These are phyloP conservation scores for Brevimyrus niger DNA, from an alignment of 2,113 vertebrate genomes.

Conservation along the genomic window DNA sequence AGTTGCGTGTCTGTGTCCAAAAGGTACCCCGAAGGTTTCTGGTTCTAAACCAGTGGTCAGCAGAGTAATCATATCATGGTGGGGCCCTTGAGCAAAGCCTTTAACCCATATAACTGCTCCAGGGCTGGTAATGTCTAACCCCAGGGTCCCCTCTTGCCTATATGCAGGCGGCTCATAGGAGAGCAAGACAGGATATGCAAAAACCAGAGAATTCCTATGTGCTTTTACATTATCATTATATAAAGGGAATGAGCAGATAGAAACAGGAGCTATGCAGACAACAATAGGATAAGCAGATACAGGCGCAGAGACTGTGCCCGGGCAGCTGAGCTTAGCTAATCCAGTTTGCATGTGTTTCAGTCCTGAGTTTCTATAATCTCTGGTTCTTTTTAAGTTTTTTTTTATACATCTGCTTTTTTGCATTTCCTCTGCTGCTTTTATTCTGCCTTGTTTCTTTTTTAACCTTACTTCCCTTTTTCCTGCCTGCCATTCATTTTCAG, in stretches of 20 bases:
- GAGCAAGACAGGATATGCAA: neutral
- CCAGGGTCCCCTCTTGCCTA: neutral
- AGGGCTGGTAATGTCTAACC: neutral
- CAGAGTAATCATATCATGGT: neutral
- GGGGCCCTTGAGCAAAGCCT: neutral
- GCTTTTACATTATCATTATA: neutral
- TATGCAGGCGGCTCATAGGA: neutral
- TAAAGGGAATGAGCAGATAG: neutral
- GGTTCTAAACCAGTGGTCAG: neutral
- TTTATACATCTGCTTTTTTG: neutral
- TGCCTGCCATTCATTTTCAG: conserved; percentile 24
- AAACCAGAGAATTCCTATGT: neutral
- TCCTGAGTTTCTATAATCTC: neutral
- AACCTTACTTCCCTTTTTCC: conserved; percentile 20
- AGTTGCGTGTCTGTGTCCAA: neutral
- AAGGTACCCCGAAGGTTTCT: neutral
- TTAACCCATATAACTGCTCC: neutral
- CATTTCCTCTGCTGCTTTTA: neutral
- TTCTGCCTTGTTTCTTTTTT: neutral
- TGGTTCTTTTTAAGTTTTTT: neutral
- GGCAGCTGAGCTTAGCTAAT: neutral
- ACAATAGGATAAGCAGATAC: neutral
- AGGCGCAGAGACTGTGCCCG: neutral
- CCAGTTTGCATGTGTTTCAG: conserved; percentile 1
- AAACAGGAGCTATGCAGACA: neutral